Base-by-base conservation (phyloP, 1,140 invertebrate genomes). In the Gryon sp. region DNA sequence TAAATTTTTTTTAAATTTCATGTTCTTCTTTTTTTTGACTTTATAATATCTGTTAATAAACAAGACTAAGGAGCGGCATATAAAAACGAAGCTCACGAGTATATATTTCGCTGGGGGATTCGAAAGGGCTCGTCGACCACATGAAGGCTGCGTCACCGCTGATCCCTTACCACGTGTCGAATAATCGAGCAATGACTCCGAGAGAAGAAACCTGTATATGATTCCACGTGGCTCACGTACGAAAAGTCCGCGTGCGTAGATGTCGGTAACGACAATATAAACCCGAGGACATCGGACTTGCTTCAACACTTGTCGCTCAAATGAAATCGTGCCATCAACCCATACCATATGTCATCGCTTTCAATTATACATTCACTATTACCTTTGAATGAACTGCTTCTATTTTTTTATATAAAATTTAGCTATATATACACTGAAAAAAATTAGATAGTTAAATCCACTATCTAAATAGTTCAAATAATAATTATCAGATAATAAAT, bases 201-300 rank as follows among this genome's bases (percentile, higher is more conserved):
- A 63, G 36, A 46, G 76, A n/a, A n/a, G n/a, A 78, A 78, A 78
- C 76, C 65, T 78, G 76, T 70, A 78, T 78, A 59, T 48, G 57
- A 50, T 76, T n/a, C 46, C 78, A 79, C 82, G 79, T 81, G 70
- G 48, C 57, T 76, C 70, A 76, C 74, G 77, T 72, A 75, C 65
- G n/a, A 32, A 16, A 18, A 14, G 22, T 38, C 43, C n/a, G 53
- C 40, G 45, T 55, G 40, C 45, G 43, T 77, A 59, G 69, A 52
- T 46, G 55, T 68, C 48, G 15, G 45, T 19, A 14, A 46, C 55
- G 28, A 65, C 53, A 14, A 52, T 19, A 30, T n/a, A n/a, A n/a
- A n/a, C n/a, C 43, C 55, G 62, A 70, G 60, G 59, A 63, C 52
- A 59, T 41, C 62, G 53, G 45, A 59, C 52, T 65, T 52, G 36